Base-by-base conservation (phyloP, 2,113 vertebrate genomes). In the Lepidothrix coronata region DNA sequence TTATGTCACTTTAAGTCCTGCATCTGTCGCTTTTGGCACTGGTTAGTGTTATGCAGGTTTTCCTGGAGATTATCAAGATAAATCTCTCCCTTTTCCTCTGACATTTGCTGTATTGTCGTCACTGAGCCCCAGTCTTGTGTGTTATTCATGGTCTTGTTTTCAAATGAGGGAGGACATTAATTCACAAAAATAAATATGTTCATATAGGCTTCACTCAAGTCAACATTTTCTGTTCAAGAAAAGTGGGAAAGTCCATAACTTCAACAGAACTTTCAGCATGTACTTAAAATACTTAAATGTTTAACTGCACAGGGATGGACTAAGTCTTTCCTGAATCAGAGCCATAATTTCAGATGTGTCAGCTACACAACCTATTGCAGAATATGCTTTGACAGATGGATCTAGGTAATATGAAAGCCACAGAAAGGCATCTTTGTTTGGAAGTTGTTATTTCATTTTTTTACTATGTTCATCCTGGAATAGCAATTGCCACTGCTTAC, bases 241-340 rank as follows among this genome's bases (percentile, higher is more conserved):
- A 72, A 76, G 14, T 85, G 67, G 59, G 20, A 14, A 58, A 35
- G 41, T 70, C n/a, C 19, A 5, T 80, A 88, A 88, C 59, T 77
- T 94, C 1, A 2, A 70, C 52, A 73, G 43, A 27, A 52, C 65
- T 91, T 96, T 85, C 59, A 88, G 39, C 49, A 49, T 89, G 49
- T 91, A 59, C 72, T 95, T 92, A 84, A 91, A 93, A 92, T 91
- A 55, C 61, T 95, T 87, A 87, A 81, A 84, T 77, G 59, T 71
- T 91, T 93, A 80, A 85, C 78, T 62, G n/a, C 54, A 59, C 52
- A 54, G 37, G 23, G 31, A 73, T 83, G 74, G 71, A 58, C 85
- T 83, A 88, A 94, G 51, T 65, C 43, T 91, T 96, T 91, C 75
- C 78, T 90, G 82, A 88, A 76, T 88, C 58, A 39, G 41, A 91